Conservation (phyloP, 37 sponge, comb jelly and placozoan species). For the Cliona cf. orientalis region DNA sequence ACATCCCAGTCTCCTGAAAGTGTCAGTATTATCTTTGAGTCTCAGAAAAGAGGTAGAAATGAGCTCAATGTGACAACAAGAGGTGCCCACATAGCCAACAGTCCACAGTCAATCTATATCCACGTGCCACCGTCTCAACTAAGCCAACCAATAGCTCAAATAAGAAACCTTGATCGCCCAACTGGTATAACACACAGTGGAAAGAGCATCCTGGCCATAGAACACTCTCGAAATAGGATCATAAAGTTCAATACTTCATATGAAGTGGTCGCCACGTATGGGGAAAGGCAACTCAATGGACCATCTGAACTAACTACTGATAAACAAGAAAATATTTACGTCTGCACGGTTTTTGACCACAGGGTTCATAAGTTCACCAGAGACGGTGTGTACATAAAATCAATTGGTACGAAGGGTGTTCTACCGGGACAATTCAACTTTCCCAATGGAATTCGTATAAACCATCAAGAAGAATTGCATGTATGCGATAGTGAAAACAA, state of each 20-base stretch:
- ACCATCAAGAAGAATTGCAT: background rate
- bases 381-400: background rate
- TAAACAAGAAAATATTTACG: constrained; percentile 8
- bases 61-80: background rate
- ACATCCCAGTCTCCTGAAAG: no score
- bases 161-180: background rate
- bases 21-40: no score
- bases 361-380: constrained; percentile 10
- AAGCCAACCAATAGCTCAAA: background rate
- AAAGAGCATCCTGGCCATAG: background rate
- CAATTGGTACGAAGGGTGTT: no score
- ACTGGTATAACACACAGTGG: background rate
- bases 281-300: background rate
- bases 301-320: background rate
- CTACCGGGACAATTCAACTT: background rate
- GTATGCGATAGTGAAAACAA: constrained; percentile 10
- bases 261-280: background rate
- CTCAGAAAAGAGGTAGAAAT: background rate
- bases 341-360: background rate
- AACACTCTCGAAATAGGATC: background rate
- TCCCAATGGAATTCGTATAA: constrained; percentile 1
- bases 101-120: background rate
- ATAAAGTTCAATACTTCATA: no score
- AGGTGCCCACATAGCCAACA: background rate
- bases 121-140: background rate